Conservation (phyloP, 2,797 vertebrate species). For the Amphiprion clarkii region DNA sequence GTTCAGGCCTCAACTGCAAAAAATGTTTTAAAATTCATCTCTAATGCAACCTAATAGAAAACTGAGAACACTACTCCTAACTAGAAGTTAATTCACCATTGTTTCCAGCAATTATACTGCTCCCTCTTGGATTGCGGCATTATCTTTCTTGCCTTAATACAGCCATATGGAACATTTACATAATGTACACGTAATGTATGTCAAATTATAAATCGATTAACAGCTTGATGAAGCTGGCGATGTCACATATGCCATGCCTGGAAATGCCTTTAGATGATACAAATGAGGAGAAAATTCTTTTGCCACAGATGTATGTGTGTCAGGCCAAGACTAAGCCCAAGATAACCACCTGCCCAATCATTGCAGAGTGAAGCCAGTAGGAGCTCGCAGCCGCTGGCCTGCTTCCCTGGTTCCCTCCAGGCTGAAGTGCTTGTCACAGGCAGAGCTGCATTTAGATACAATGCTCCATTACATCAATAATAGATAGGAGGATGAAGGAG, state of each 20-base stretch:
- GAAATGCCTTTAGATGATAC: slow-evolving; percentile 20
- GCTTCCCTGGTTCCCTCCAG: slow-evolving; percentile 65
- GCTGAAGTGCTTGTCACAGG: slow-evolving; percentile 74
- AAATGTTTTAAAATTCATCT: too few species aligned
- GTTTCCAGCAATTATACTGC: not conserved
- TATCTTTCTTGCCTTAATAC: not conserved
- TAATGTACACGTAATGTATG: slow-evolving; percentile 4
- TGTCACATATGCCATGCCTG: not conserved
- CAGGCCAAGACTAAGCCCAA: slow-evolving; percentile 51
- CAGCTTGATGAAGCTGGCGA: not conserved
- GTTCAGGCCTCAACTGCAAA: too few species aligned
- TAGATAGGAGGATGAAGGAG: slow-evolving; percentile 76
- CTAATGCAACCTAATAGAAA: too few species aligned
- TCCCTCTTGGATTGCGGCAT: not conserved
- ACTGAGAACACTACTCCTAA: too few species aligned
- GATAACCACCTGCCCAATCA: slow-evolving; percentile 70
- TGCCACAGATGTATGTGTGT: slow-evolving; percentile 50
- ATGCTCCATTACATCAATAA: slow-evolving; percentile 85
- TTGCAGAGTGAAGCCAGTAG: slow-evolving; percentile 54
- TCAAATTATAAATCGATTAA: slow-evolving; percentile 9
- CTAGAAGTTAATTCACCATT: too few species aligned
- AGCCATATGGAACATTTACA: slow-evolving; percentile 24
- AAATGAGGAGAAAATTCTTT: slow-evolving; percentile 20
- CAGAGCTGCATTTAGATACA: slow-evolving; percentile 80
- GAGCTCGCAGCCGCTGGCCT: slow-evolving; percentile 62